These are phyloP conservation scores for Caenorhabditis elegans DNA, from an alignment of 1,140 invertebrate species.

Conservation along the genomic window WBcel235 BX284602.5:8352001-8352500, in stretches of 20 bases:
- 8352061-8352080: slow-evolving; percentile 37
- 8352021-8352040: slow-evolving; percentile 38
- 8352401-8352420: too few relatives aligned
- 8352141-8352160: slow-evolving; percentile 26
- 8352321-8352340: slow-evolving; percentile 23
- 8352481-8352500: slow-evolving; percentile 36
- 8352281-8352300: slow-evolving; percentile 1
- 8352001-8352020: slow-evolving; percentile 1
- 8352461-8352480: slow-evolving; percentile 32
- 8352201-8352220: slow-evolving; percentile 25
- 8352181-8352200: slow-evolving; percentile 29
- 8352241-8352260: background rate
- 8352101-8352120: slow-evolving; percentile 24
- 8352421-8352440: background rate
- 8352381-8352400: too few relatives aligned
- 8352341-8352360: slow-evolving; percentile 8
- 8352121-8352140: slow-evolving; percentile 36
- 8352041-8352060: slow-evolving; percentile 32
- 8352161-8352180: slow-evolving; percentile 36
- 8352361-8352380: too few relatives aligned
- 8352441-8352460: slow-evolving; percentile 18
- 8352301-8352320: slow-evolving; percentile 17
- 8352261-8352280: slow-evolving; percentile 37
- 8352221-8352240: background rate
- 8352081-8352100: slow-evolving; percentile 23